Base-by-base conservation (phyloP, 2,113 vertebrate genomes). In the Dendrocopos noguchii region DNA sequence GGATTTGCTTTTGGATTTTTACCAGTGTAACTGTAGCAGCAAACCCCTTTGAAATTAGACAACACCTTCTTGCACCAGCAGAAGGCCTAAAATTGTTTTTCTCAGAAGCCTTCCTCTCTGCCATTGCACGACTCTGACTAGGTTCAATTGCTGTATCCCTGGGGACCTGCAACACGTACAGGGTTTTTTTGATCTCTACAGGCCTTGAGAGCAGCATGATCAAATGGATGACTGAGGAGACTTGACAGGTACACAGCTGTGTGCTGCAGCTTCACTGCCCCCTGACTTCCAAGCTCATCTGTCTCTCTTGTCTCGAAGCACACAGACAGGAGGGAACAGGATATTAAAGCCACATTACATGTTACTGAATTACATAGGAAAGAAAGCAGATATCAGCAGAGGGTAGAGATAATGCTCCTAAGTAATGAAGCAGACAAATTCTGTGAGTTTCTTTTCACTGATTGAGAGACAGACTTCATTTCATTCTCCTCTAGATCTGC, bases 291-390 rank as follows among this genome's bases (percentile, higher is more conserved):
- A 20, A 92, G 29, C 78, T 96, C 88, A 89, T 95, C 88, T 88
- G 46, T 96, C 75, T 95, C 70, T 28, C 76, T 79, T 67, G 86
- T 87, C 88, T 96, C 83, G 29, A 80, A 86, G 71, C 44, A 72
- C 12, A 50, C 28, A 73, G 68, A 46, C 80, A 78, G 78, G 20
- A 59, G 78, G 80, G 31, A 77, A 68, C 53, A 74, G 91, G 80
- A 96, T 94, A 97, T 96, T 91, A 96, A 95, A 93, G 90, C 63
- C 80, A 64, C 42, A 18, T 78, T 95, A 21, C 44, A 53, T 8
- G 18, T 82, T 87, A 68, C 84, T 92, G 93, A 93, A 78, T 93
- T 95, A 79, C 90, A 75, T 5, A 9, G 56, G 90, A 90, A 50
- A 31, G 55, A 84, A 88, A 84, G 68, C 70, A 93, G 80, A 15